phyloP scores from a whole-genome alignment of 2,888 invertebrate species.

The Oxycera nigricornis region DNA sequence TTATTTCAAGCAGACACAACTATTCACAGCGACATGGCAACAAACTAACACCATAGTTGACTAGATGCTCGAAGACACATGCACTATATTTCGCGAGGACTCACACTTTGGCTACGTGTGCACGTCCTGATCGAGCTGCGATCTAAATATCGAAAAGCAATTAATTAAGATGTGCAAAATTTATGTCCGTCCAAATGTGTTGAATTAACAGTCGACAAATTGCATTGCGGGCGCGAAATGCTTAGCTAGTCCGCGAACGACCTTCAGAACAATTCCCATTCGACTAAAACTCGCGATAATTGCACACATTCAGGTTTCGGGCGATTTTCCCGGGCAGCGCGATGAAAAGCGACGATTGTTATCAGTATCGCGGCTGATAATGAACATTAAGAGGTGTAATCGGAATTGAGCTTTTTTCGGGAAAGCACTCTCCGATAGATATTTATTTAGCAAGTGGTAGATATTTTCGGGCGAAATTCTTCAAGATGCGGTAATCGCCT shows the following conservation, averaged over 20 bases:
- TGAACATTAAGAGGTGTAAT: slow-evolving; percentile 22
- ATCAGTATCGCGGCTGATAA: slow-evolving; percentile 27
- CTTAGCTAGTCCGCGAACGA: background rate
- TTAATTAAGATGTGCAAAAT: too few relatives aligned
- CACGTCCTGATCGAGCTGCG: too few relatives aligned
- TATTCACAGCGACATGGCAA: too few relatives aligned
- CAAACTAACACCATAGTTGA: too few relatives aligned
- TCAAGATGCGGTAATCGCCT: background rate
- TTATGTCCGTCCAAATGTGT: too few relatives aligned
- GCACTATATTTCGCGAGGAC: too few relatives aligned
- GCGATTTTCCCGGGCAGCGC: background rate
- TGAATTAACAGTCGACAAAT: too few relatives aligned
- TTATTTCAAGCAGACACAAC: too few relatives aligned
- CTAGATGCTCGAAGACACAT: too few relatives aligned
- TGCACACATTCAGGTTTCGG: background rate
- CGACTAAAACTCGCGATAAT: slow-evolving; percentile 4
- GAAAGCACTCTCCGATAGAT: background rate
- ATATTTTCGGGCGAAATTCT: background rate
- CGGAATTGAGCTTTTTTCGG: slow-evolving; percentile 14
- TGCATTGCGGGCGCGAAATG: background rate
- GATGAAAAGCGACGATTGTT: slow-evolving; percentile 27
- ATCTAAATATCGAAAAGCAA: too few relatives aligned
- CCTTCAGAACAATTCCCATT: slow-evolving; percentile 26
- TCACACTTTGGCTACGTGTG: too few relatives aligned
- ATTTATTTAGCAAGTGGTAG: background rate